Conservation (phyloP, 1,140 invertebrate genomes). For the Eufriesea mexicana region DNA sequence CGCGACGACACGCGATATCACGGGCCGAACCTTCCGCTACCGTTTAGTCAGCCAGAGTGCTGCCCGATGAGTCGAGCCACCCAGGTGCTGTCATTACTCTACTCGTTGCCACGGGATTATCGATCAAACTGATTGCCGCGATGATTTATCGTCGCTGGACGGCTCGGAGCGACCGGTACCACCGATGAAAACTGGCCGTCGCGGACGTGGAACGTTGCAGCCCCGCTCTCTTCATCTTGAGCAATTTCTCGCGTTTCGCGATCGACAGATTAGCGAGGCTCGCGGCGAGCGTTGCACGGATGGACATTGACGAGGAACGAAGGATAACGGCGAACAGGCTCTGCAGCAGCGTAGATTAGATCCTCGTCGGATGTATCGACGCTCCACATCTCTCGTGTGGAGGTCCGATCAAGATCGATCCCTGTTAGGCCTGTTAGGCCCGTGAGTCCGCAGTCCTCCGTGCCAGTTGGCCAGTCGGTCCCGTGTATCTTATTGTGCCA, state of each 20-base stretch:
- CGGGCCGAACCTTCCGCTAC: neutral
- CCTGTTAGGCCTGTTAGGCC: neutral
- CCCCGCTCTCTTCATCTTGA: neutral
- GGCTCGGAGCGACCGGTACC: too few relatives aligned
- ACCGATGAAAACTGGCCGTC: neutral
- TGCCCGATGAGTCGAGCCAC: slow-evolving; percentile 2
- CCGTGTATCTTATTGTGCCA: slow-evolving; percentile 46
- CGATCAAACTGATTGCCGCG: slow-evolving; percentile 11
- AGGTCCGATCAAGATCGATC: slow-evolving; percentile 28
- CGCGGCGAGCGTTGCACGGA: neutral
- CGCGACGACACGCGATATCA: neutral
- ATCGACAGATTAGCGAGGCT: neutral
- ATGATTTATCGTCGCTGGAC: neutral
- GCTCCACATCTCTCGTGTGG: slow-evolving; percentile 4
- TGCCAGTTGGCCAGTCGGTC: neutral
- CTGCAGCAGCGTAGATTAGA: neutral
- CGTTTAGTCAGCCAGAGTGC: too few relatives aligned
- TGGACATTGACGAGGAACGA: neutral
- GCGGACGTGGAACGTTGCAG: neutral
- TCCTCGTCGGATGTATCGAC: neutral
- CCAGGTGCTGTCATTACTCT: neutral
- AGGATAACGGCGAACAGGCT: neutral
- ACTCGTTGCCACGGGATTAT: slow-evolving; percentile 16
- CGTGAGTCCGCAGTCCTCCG: neutral
- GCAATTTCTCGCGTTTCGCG: neutral